phyloP scores from a whole-genome alignment of 2,888 invertebrate genomes.

The Drosophila dives region DNA sequence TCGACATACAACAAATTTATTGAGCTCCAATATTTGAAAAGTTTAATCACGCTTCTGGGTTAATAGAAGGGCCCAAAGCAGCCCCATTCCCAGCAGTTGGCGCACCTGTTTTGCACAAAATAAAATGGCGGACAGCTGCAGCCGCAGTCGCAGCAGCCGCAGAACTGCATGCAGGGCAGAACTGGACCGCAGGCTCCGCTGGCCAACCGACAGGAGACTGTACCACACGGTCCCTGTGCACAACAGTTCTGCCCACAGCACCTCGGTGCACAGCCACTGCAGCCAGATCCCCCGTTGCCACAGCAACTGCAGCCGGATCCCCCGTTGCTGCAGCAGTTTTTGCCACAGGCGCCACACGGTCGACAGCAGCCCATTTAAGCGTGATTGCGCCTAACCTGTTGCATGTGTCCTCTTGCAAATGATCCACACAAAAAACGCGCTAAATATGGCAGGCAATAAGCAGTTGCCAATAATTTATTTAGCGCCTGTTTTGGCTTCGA shows the following conservation, averaged over 20 bases:
- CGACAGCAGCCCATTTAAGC: slow-evolving; percentile 39
- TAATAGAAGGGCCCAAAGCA: slow-evolving; percentile 69
- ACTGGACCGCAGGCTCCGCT: slow-evolving; percentile 67
- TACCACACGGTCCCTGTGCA: slow-evolving; percentile 60
- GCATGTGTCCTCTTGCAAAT: slow-evolving; percentile 18
- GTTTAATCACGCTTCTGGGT: slow-evolving; percentile 8
- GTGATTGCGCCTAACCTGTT: slow-evolving; percentile 32
- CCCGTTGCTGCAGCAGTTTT: slow-evolving; percentile 54
- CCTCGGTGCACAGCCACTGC: slow-evolving; percentile 35
- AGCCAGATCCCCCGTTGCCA: slow-evolving; percentile 27
- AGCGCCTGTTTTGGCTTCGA: slow-evolving; percentile 62
- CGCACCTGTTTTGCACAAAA: slow-evolving; percentile 56
- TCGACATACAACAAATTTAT: slow-evolving; percentile 62
- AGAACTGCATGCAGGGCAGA: slow-evolving; percentile 53
- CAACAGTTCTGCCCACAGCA: slow-evolving; percentile 31
- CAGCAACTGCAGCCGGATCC: slow-evolving; percentile 60
- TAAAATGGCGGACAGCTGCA: slow-evolving; percentile 63
- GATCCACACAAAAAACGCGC: slow-evolving; percentile 66
- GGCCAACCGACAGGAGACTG: slow-evolving; percentile 61
- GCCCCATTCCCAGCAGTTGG: slow-evolving; percentile 68
- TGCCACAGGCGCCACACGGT: slow-evolving; percentile 47
- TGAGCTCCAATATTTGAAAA: slow-evolving; percentile 54
- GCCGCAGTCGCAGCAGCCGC: slow-evolving; percentile 44
- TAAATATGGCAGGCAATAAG: slow-evolving; percentile 55
- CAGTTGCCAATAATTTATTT: slow-evolving; percentile 50